Evolutionary conservation across 1,140 invertebrate species (phyloP).

Genomic region (Papilio glaucus): DNA sequence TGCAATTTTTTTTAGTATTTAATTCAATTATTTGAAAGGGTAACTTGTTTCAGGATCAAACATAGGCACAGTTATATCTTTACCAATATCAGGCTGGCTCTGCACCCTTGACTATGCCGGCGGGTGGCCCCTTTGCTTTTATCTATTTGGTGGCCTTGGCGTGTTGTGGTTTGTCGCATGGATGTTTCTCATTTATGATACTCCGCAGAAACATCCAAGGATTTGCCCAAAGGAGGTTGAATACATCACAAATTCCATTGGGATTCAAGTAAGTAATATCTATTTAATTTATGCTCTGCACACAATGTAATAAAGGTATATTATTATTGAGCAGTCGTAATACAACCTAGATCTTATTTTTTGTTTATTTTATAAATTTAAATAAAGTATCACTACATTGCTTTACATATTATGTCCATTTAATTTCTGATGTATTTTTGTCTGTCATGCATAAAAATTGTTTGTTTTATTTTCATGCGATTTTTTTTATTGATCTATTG

Average conservation of each 20-base stretch:
- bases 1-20: no score
- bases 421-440: no score
- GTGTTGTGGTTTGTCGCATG: conserved; percentile 92
- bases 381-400: no score
- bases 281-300: background rate
- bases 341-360: no score
- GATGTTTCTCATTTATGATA: conserved; percentile 89
- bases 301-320: background rate
- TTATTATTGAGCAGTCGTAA: background rate
- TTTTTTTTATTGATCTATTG: no score
- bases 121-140: conserved; percentile 92
- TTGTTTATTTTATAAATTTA: no score
- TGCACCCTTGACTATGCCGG: conserved; percentile 87
- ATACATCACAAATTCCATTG: conserved; percentile 87
- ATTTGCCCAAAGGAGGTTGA: conserved; percentile 89
- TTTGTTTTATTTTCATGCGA: no score
- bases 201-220: conserved; percentile 90
- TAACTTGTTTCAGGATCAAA: conserved; percentile 85
- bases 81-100: conserved; percentile 89
- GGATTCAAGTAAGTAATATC: conserved; percentile 62
- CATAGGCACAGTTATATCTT: conserved; percentile 90
- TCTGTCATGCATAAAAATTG: no score
- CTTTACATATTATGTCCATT: no score
- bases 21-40: no score
- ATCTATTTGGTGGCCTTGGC: conserved; percentile 89